A percentile compares a stretch with the other conserved stretches of the same genome.
Evolutionary conservation across 1,140 invertebrate species (phyloP).

Genomic region (Rhyacophila brunnea): DNA sequence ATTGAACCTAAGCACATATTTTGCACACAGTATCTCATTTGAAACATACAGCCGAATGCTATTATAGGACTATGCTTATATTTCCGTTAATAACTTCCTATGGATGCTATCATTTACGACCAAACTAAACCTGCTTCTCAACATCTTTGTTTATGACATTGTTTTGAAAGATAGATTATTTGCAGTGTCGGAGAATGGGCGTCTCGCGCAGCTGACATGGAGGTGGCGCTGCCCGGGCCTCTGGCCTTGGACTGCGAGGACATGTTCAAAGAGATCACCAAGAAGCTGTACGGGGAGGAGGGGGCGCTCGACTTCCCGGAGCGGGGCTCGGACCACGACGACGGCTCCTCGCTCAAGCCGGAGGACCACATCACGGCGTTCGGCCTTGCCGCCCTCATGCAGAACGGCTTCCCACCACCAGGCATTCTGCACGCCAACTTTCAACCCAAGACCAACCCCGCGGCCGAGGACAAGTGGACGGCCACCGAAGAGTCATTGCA

Average conservation of each 20-base stretch:
- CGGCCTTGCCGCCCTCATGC: conserved; percentile 68
- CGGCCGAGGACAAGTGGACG: conserved; percentile 66
- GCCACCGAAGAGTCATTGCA: conserved; percentile 64
- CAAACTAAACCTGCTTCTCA: too few species aligned
- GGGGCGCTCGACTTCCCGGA: conserved; percentile 55
- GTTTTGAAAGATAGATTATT: background rate
- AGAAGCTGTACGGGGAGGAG: conserved; percentile 86
- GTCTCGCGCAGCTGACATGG: conserved; percentile 31
- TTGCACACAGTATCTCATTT: too few species aligned
- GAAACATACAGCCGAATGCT: too few species aligned
- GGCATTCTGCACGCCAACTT: conserved; percentile 58
- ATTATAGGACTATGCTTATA: too few species aligned
- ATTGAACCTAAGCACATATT: too few species aligned
- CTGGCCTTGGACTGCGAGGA: conserved; percentile 55
- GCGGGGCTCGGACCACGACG: conserved; percentile 47
- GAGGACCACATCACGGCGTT: conserved; percentile 68
- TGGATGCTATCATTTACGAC: too few species aligned
- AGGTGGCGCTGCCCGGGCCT: conserved; percentile 34
- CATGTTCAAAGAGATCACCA: conserved; percentile 81
- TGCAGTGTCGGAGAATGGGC: conserved; percentile 22
- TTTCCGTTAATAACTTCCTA: too few species aligned
- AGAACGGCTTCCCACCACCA: conserved; percentile 66
- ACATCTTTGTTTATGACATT: too few species aligned
- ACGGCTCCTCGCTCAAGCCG: conserved; percentile 57
- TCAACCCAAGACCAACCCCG: conserved; percentile 49